These are phyloP conservation scores for Drosophila melanosoma DNA, from an alignment of 2,888 invertebrate species.

Conservation along the genomic window DNA sequence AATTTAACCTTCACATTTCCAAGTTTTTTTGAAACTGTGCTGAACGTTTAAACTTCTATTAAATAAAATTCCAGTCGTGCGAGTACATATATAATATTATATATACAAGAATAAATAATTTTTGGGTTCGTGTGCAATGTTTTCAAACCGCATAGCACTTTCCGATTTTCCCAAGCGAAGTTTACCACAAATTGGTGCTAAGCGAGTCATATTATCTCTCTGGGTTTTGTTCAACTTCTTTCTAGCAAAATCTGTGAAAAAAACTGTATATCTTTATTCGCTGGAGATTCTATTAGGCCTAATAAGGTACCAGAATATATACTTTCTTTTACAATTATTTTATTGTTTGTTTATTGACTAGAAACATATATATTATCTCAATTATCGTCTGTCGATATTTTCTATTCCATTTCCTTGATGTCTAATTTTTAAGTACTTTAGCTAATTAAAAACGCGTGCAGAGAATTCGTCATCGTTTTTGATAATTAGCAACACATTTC, in stretches of 20 bases:
- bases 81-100: background rate
- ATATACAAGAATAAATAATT: background rate
- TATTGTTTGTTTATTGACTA: background rate
- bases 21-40: slow-evolving; percentile 40
- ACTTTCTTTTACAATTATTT: background rate
- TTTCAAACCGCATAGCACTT: slow-evolving; percentile 56
- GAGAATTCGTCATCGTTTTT: slow-evolving; percentile 20
- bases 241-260: slow-evolving; percentile 25
- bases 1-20: slow-evolving; percentile 51
- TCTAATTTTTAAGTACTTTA: slow-evolving; percentile 22
- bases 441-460: slow-evolving; percentile 43
- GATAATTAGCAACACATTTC: slow-evolving; percentile 39
- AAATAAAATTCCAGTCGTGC: slow-evolving; percentile 20
- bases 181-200: slow-evolving; percentile 44
- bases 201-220: slow-evolving; percentile 36
- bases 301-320: background rate
- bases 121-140: slow-evolving; percentile 54
- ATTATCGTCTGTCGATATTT: background rate
- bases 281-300: background rate
- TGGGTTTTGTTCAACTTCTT: slow-evolving; percentile 1
- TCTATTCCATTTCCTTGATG: background rate
- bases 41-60: slow-evolving; percentile 1
- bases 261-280: background rate
- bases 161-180: slow-evolving; percentile 29
- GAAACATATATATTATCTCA: background rate